These are phyloP conservation scores for Menidia beryllina DNA, from an alignment of 2,113 vertebrate genomes.

Conservation along the genomic window DNA sequence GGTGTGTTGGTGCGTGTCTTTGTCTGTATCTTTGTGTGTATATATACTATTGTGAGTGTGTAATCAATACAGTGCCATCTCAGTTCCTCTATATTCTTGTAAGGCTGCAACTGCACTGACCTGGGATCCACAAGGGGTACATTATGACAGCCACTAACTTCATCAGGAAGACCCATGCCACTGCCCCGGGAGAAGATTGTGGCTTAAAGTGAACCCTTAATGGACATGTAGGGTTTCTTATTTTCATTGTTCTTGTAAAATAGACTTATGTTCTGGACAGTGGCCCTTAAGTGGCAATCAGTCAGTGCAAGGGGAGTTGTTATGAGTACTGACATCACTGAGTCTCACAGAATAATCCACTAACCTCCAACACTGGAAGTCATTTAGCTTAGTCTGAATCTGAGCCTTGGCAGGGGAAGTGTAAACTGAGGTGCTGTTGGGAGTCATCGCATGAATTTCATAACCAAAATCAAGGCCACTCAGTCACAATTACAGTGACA, in stretches of 20 bases:
- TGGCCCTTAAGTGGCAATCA: conserved; percentile 71
- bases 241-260: conserved; percentile 58
- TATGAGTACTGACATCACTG: conserved; percentile 38
- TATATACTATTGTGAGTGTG: conserved; percentile 35
- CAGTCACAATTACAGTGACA: conserved; percentile 37
- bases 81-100: conserved; percentile 44
- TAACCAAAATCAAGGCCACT: conserved; percentile 26
- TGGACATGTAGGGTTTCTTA: conserved; percentile 51
- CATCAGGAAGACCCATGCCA: conserved; percentile 67
- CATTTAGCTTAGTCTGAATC: conserved; percentile 42
- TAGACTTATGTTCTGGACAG: conserved; percentile 61
- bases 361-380: conserved; percentile 32
- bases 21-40: conserved; percentile 11
- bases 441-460: conserved; percentile 36
- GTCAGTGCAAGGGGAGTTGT: conserved; percentile 54
- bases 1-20: conserved; percentile 24
- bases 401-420: conserved; percentile 29
- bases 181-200: conserved; percentile 42
- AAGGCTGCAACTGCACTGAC: conserved; percentile 67
- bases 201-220: conserved; percentile 71
- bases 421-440: conserved; percentile 16
- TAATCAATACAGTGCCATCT: conserved; percentile 67
- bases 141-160: conserved; percentile 74
- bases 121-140: conserved; percentile 67
- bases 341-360: conserved; percentile 25